Base-by-base conservation (phyloP, 1,140 invertebrate genomes). In the Agrypnia vestita region DNA sequence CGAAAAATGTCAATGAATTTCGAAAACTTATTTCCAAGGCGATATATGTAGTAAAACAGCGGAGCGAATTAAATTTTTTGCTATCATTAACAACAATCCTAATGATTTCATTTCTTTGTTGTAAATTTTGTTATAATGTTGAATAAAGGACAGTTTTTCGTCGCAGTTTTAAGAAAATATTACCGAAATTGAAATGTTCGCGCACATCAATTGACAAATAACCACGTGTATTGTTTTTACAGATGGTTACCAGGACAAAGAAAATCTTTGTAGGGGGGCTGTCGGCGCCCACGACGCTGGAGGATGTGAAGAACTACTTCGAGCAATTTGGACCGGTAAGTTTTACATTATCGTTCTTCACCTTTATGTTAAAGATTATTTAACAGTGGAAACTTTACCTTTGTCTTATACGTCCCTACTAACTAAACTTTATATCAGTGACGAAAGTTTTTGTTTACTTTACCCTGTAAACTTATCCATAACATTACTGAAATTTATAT, bases 171-270 rank as follows among this genome's bases (percentile, higher is more conserved):
- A 1, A 35, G 1, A 35, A 35, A 35, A 3, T 35, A 35, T 35
- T 6, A 35, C 6, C 25, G 1, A 35, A 35, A 35, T 35, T 35
- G 25, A 35, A 35, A 1, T 35, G 25, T 35, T 35, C 6, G 6
- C 25, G 25, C 25, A 6, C 25, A 35, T 35, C 25, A 35, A 35
- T 35, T 35, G 25, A 35, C 6, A 35, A 35, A 35, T 35, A 35
- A 35, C 25, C 25, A 6, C 25, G 55, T 59, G 43, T 17, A 15
- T 43, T 67, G 11, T 84, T 86, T 76, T 94, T 95, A 44, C 93
- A 99, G 98, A 98, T 99, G 97, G 97, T 99, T 89, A 99, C 98
- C 90, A 96, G 97, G 93, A 99, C 98, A 91, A 99, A 99, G 94
- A 99, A 99, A 93, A 99, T 99, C 92, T 99, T 99, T 92, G 98